Evolutionary conservation across 2,888 invertebrate genomes (phyloP), one percentile per base, ranked within the genome.

Genomic region (Napeogenes inachia): DNA sequence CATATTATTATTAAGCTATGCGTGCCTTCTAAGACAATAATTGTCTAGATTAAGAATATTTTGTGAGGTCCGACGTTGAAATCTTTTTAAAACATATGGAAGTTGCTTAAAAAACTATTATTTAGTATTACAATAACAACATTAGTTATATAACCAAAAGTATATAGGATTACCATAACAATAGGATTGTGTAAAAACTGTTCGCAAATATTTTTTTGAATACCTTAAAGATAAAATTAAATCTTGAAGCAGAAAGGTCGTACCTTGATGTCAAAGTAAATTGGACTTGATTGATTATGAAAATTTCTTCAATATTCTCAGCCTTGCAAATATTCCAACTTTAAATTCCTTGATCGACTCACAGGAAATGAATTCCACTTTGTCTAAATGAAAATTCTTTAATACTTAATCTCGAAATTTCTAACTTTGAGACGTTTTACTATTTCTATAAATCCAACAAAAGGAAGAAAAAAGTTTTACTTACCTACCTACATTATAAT

Each of bases 341-440:
- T 80, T 71, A 74, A 79, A 78, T 77, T 79, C 73, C 62, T 73
- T 74, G 75, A 81, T 81, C 79, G 78, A 77, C 77, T 81, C 74
- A 69, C 71, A 77, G 81, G 81, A 86, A 87, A 85, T 85, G 82
- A 86, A 85, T 84, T 87, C 84, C 79, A 85, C 84, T 87, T 84
- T 79, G 75, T 74, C 75, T 77, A 87, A 85, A 87, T 88, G 88
- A 88, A 87, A 88, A 86, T 87, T 86, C 88, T 87, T 88, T 80
- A 77, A 79, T 77, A 75, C 75, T 71, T 73, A 75, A 76, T 77
- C 72, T 71, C 69, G 69, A 77, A 79, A 78, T 80, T 76, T 78
- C 75, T 67, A 68, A 73, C 71, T 75, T 70, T 71, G 21, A 60
- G 55, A 59, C 67, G 62, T 60, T 60, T 64, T 67, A 66, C 67